Conservation (phyloP, 2,888 invertebrate species). For the Deroplatys truncata region DNA sequence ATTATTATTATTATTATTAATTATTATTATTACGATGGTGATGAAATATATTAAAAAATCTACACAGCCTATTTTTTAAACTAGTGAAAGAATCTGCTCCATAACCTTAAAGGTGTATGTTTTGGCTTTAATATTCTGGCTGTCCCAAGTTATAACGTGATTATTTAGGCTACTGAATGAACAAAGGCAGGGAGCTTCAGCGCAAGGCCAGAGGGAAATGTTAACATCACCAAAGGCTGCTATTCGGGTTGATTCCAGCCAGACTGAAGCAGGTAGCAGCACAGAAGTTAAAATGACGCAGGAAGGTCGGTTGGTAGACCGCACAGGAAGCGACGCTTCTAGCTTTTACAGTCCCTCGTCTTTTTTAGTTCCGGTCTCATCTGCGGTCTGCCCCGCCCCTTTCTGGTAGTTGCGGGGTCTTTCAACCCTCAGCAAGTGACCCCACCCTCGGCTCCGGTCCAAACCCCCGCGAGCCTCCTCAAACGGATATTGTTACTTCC, state of each 20-base stretch:
- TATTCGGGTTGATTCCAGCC: background rate
- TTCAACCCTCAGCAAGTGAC: background rate
- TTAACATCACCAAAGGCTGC: too few relatives aligned
- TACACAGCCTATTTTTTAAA: too few relatives aligned
- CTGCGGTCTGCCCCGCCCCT: background rate
- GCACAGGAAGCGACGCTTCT: background rate
- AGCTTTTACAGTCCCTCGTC: background rate
- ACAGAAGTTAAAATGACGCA: background rate
- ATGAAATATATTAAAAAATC: too few relatives aligned
- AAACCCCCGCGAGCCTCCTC: background rate
- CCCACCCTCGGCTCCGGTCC: background rate
- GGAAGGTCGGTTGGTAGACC: background rate
- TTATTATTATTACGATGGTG: too few relatives aligned
- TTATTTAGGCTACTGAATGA: too few relatives aligned
- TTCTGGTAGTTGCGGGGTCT: background rate
- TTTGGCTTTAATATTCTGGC: too few relatives aligned
- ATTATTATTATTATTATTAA: too few relatives aligned
- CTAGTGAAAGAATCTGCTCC: too few relatives aligned
- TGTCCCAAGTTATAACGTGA: too few relatives aligned
- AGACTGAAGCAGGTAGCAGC: background rate
- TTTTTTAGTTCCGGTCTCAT: background rate
- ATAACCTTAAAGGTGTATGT: too few relatives aligned
- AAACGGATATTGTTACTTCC: background rate
- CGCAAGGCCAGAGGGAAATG: too few relatives aligned
- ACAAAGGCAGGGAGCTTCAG: too few relatives aligned